These are phyloP conservation scores for Protobothrops flavoviridis DNA, from an alignment of 2,113 vertebrate species.

Conservation along the genomic window DNA sequence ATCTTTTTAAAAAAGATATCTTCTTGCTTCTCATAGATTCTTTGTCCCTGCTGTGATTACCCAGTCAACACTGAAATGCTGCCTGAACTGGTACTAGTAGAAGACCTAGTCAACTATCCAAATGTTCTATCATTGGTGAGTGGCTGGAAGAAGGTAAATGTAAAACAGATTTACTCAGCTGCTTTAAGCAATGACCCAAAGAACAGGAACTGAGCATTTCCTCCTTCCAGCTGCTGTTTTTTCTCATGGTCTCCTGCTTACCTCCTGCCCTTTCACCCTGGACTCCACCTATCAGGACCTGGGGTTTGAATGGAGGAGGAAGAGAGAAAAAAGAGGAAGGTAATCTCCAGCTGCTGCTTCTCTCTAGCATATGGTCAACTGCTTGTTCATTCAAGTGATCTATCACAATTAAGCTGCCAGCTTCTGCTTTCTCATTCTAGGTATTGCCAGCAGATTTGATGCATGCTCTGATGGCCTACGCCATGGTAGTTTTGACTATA, in stretches of 20 bases:
- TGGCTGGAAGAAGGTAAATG: background rate
- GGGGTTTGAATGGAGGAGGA: background rate
- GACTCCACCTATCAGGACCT: background rate
- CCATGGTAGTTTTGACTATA: constrained; percentile 11
- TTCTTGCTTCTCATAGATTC: background rate
- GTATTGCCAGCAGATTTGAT: constrained; percentile 13
- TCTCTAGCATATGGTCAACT: background rate
- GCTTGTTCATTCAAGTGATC: background rate
- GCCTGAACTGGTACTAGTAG: background rate
- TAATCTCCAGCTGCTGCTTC: background rate
- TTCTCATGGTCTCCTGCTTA: constrained; percentile 19
- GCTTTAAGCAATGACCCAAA: background rate
- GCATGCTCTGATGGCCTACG: constrained; percentile 11
- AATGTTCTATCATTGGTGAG: background rate
- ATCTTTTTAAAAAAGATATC: background rate
- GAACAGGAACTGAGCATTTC: constrained; percentile 9
- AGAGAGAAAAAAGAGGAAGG: background rate
- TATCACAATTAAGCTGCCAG: constrained; percentile 1
- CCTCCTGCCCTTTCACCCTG: constrained; percentile 6
- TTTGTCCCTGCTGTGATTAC: background rate
- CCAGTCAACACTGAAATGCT: background rate
- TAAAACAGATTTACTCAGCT: background rate
- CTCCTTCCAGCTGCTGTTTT: background rate
- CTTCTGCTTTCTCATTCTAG: background rate
- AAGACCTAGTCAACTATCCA: background rate